Percentiles rank a stretch among this genome's conserved stretches.
phyloP scores from a whole-genome alignment of 2,797 vertebrate species.

The Furcifer pardalis region DNA sequence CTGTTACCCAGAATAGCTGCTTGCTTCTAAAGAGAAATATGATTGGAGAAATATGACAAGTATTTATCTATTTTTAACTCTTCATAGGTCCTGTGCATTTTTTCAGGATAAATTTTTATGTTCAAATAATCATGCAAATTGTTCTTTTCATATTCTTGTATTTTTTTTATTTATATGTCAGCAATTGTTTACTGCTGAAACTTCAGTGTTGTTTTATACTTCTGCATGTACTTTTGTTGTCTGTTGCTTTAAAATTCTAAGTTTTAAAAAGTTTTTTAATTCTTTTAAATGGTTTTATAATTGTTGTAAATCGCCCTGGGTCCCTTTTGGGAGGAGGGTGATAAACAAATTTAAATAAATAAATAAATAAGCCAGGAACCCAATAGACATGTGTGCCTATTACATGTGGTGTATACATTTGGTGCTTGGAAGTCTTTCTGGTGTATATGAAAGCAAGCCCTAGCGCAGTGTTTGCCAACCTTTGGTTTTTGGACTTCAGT shows the following conservation, averaged over 20 bases:
- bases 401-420: not conserved
- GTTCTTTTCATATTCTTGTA: not conserved
- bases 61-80: slow-evolving; percentile 11
- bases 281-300: too few species aligned
- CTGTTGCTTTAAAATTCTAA: not conserved
- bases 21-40: not conserved
- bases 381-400: not conserved
- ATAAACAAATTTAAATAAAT: too few species aligned
- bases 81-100: not conserved
- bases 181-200: not conserved
- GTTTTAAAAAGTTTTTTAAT: too few species aligned
- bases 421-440: not conserved
- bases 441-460: not conserved
- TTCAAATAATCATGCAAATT: slow-evolving; percentile 22
- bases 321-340: too few species aligned
- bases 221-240: not conserved
- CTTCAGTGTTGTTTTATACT: not conserved
- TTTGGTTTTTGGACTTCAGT: too few species aligned
- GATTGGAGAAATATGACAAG: slow-evolving; percentile 13
- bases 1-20: not conserved
- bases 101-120: slow-evolving; percentile 1
- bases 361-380: not conserved
- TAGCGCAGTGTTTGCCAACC: too few species aligned
- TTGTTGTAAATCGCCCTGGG: too few species aligned
- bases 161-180: slow-evolving; percentile 11